Evolutionary conservation across 1,140 invertebrate genomes (phyloP).

Genomic region (Laupala kohalensis): DNA sequence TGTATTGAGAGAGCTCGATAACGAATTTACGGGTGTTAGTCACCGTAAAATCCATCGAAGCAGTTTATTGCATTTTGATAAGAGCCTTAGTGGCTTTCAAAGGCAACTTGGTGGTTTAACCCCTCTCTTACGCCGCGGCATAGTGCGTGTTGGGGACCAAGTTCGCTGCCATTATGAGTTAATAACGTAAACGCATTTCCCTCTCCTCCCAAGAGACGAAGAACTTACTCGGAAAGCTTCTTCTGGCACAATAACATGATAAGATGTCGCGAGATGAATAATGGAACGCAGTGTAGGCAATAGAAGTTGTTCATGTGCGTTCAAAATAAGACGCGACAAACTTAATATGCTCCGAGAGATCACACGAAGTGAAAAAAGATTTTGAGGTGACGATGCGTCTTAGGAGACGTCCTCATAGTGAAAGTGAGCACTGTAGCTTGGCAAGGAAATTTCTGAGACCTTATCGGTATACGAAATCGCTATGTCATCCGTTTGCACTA

Average conservation of each 20-base stretch:
- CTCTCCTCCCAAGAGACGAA: no score
- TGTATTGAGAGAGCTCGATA: background rate
- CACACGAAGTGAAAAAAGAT: no score
- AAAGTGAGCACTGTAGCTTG: no score
- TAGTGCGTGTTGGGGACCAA: background rate
- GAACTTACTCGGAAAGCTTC: background rate
- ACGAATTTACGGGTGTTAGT: background rate
- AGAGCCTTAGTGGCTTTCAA: background rate
- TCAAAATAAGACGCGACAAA: no score
- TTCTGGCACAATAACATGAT: background rate
- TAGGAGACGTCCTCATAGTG: no score
- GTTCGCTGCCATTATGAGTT: background rate
- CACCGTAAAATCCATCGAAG: background rate
- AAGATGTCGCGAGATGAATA: background rate
- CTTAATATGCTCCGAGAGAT: no score
- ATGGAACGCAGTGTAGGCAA: no score
- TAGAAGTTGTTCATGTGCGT: no score
- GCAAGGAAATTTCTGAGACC: no score
- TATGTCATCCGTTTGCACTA: no score
- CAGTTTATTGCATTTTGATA: background rate
- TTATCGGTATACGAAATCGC: no score
- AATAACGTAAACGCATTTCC: background rate
- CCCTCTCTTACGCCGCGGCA: background rate
- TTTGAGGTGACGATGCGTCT: no score
- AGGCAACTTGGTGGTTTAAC: background rate